Conservation (phyloP, 2,113 vertebrate species). For the Seriola aureovittata region DNA sequence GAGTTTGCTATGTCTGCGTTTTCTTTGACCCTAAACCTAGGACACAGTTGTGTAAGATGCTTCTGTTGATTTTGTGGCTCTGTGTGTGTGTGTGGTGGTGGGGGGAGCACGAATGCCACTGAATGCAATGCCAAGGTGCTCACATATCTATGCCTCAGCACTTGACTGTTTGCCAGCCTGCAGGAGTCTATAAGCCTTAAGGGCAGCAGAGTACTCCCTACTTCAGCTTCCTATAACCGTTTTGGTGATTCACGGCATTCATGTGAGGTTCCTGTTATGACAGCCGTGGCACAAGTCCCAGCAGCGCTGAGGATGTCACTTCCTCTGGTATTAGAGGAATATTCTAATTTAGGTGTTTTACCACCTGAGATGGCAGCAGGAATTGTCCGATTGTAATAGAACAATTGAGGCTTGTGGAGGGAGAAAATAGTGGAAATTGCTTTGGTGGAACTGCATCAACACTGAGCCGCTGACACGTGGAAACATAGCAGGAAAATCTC, state of each 20-base stretch:
- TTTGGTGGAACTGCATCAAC: slow-evolving; percentile 7
- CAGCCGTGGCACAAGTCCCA: slow-evolving; percentile 49
- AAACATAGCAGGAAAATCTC: slow-evolving; percentile 21
- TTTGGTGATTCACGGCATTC: slow-evolving; percentile 46
- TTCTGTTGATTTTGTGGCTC: slow-evolving; percentile 3
- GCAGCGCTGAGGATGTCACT: slow-evolving; percentile 33
- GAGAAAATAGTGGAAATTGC: not conserved
- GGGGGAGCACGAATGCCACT: slow-evolving; percentile 20
- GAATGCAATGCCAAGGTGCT: slow-evolving; percentile 48
- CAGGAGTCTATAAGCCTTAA: slow-evolving; percentile 9
- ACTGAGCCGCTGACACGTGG: slow-evolving; percentile 31
- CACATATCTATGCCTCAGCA: slow-evolving; percentile 71
- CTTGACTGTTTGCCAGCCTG: slow-evolving; percentile 56
- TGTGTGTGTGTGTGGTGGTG: not conserved
- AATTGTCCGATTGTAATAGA: not conserved
- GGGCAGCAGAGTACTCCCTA: slow-evolving; percentile 21
- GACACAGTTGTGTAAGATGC: slow-evolving; percentile 15
- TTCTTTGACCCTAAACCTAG: slow-evolving; percentile 15
- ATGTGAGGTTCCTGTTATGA: slow-evolving; percentile 48
- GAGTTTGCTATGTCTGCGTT: slow-evolving; percentile 1
- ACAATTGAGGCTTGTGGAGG: not conserved
- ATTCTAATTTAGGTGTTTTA: not conserved
- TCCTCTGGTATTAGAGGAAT: slow-evolving; percentile 17
- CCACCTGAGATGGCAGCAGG: slow-evolving; percentile 10
- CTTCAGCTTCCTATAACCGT: slow-evolving; percentile 18